A percentile compares a stretch with the other conserved stretches of the same genome.
Conservation (phyloP, 2,113 vertebrate species). For the Anarrhichthys ocellatus region DNA sequence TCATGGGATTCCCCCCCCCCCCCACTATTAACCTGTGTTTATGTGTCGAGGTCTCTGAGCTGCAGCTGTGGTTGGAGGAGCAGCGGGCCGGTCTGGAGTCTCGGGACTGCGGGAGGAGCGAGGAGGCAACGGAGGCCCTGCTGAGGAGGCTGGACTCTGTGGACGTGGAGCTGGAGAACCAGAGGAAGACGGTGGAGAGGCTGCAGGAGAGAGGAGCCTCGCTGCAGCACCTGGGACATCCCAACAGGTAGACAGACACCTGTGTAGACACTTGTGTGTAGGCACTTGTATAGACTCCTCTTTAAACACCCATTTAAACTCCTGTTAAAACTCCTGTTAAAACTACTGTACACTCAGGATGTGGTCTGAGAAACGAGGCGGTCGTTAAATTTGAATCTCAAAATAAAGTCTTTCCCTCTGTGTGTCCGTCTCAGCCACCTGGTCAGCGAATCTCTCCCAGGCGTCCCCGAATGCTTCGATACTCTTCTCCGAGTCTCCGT, state of each 20-base stretch:
- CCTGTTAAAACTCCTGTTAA: background rate
- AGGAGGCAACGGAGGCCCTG: slow-evolving; percentile 84
- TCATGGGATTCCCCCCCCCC: no score
- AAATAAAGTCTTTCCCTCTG: background rate
- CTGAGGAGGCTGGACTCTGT: slow-evolving; percentile 86
- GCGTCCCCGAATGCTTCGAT: slow-evolving; percentile 74
- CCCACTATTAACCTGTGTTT: background rate
- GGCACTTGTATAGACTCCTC: no score
- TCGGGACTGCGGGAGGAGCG: slow-evolving; percentile 85
- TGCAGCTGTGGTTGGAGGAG: slow-evolving; percentile 88
- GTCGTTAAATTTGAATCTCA: background rate
- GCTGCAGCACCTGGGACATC: slow-evolving; percentile 81
- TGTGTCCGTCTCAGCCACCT: slow-evolving; percentile 60
- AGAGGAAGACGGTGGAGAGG: slow-evolving; percentile 73
- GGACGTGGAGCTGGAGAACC: slow-evolving; percentile 86
- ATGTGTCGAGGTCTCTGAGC: slow-evolving; percentile 85
- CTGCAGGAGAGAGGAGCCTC: slow-evolving; percentile 81
- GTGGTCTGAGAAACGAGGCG: background rate
- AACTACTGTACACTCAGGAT: background rate
- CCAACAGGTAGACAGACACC: slow-evolving; percentile 81
- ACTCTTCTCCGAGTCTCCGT: slow-evolving; percentile 79
- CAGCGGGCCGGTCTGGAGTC: slow-evolving; percentile 78
- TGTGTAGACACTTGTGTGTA: no score
- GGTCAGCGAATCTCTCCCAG: slow-evolving; percentile 81
- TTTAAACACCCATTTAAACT: no score